Evolutionary conservation across 1,140 invertebrate genomes (phyloP), one percentile per base, ranked within the genome.

Genomic region (Sarcophaga bullata): DNA sequence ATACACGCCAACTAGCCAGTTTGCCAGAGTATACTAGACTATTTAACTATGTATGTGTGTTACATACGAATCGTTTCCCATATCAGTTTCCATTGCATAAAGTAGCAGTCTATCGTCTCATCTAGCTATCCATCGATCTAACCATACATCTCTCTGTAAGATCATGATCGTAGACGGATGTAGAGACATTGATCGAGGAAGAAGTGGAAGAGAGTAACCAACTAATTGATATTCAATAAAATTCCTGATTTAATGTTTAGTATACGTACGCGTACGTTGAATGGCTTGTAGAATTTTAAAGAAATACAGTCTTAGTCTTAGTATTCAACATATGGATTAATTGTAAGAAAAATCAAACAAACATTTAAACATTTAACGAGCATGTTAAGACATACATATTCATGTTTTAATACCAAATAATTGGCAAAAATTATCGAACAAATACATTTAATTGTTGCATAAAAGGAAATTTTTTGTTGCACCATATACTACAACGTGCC

Each of bases 371-470:
- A 76, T 76, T 76, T 48, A 48, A 76, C 37, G 49, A 78, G 75
- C 75, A 78, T 78, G 75, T 78, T 78, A 78, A 78, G 37, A 78
- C 75, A 78, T 78, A 50, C 48, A 78, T 78, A 78, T 78, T 50
- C 48, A 78, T 78, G 75, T 50, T 78, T 78, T 78, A 78, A 78
- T 78, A 78, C 75, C 75, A 78, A 78, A 78, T 78, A 78, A 78
- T 78, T 78, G 75, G 75, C 75, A 78, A 78, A 78, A 78, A 78
- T 78, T 78, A 78, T 78, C 75, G 75, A 78, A 78, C 75, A 78
- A 78, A 78, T 78, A 78, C 75, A 78, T 78, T 78, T 78, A 78
- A 78, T 78, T 78, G 75, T 78, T 48, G 75, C 75, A 78, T 78
- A 78, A 78, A 78, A 78, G 75, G 75, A 78, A 50, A 48, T 78